Conservation (phyloP, 2,797 vertebrate genomes). For the Neostethus bicornis region DNA sequence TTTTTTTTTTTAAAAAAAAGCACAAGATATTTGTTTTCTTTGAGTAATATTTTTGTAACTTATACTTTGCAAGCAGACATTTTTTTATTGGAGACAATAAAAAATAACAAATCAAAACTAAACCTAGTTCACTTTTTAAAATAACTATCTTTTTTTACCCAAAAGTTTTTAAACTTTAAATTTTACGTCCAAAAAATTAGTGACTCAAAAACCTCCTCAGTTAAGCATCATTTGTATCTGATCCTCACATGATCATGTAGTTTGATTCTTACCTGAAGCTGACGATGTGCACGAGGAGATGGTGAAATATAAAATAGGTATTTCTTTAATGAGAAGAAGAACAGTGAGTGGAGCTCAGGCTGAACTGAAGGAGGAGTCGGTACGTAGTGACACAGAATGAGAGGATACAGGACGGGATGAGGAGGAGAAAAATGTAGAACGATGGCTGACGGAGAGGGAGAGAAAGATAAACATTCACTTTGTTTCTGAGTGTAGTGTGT, state of each 20-base stretch:
- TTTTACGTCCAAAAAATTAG: too few species aligned
- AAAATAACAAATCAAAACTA: too few species aligned
- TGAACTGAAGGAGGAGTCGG: slow-evolving; percentile 59
- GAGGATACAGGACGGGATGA: slow-evolving; percentile 24
- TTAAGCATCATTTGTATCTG: neutral
- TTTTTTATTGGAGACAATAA: too few species aligned
- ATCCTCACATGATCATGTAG: neutral
- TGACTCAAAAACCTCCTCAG: neutral
- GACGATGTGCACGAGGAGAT: slow-evolving; percentile 14
- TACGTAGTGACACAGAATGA: slow-evolving; percentile 18
- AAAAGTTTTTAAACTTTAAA: neutral
- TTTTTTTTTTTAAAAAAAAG: too few species aligned
- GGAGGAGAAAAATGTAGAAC: slow-evolving; percentile 8
- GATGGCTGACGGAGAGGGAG: slow-evolving; percentile 3
- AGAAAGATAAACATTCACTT: neutral
- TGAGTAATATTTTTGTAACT: too few species aligned
- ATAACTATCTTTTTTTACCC: neutral
- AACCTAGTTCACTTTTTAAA: too few species aligned
- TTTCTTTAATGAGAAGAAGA: slow-evolving; percentile 33
- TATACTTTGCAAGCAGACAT: neutral
- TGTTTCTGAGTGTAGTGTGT: neutral
- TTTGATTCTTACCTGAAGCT: slow-evolving; percentile 48
- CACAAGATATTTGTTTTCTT: too few species aligned
- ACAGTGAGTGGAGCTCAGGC: slow-evolving; percentile 35
- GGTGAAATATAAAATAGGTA: slow-evolving; percentile 35